Evolutionary conservation across 2,113 vertebrate species (phyloP), one percentile per base, ranked within the genome.

Genomic region (Pelvicachromis taeniatus): DNA sequence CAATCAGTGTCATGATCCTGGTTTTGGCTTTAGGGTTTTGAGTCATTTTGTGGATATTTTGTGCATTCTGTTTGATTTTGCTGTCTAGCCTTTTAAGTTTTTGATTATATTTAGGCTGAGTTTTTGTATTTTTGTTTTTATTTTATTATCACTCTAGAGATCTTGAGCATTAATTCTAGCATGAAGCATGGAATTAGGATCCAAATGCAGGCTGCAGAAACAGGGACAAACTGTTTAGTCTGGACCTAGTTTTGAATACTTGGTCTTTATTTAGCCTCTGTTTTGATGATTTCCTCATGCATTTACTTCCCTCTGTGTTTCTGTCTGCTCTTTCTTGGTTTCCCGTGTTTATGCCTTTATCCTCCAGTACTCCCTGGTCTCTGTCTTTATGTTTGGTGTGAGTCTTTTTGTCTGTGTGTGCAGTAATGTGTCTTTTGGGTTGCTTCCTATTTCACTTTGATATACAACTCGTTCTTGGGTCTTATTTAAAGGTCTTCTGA

Each of bases 361-460:
- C 8, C 65, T 70, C 38, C 65, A 70, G 38, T 26, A 16, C 45
- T 70, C 38, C 0, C 5, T 26, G 6, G 63, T 68, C 38, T 26
- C 21, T 45, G 38, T 45, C 40, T 26, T 70, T 45, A 70, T 68
- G 40, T 45, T 70, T 48, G 14, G 40, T 9, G 9, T 45, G 2
- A 70, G 65, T 70, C 5, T 48, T 48, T 26, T 48, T 70, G 21
- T 70, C 65, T 70, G 40, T 45, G 9, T 70, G 40, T 48, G 17
- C 13, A 45, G 65, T 45, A 26, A 45, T 70, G 2, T 0, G 40
- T 70, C 40, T 70, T 4, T 42, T 45, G 65, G 65, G 38, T 17
- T 26, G 40, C 5, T 70, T 48, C 0, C 38, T 0, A 23, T 42
- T 42, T 68, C 21, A 42, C 21, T 70, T 70, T 70, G 40, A 45